These are phyloP conservation scores for Eucera pruinosa DNA, from an alignment of 2,888 invertebrate genomes.

Conservation along the genomic window DNA sequence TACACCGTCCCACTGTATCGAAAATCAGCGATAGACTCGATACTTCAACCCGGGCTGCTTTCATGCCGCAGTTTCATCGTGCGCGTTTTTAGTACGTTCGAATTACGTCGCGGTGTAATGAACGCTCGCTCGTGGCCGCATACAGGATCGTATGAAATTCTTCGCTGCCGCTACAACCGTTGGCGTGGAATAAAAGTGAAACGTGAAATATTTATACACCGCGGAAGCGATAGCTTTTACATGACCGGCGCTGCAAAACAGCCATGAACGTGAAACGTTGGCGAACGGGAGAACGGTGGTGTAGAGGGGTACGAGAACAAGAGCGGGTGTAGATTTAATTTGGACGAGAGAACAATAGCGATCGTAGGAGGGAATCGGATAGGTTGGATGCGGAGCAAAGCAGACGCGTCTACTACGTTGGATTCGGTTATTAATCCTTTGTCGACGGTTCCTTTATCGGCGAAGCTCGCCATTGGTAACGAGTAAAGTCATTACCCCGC, in stretches of 20 bases:
- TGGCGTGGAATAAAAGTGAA: background rate
- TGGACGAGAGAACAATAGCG: no score
- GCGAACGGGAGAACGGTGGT: background rate
- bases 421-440: constrained; percentile 34
- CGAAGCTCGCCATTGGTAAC: background rate
- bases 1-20: no score
- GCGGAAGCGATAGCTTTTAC: background rate
- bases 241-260: background rate
- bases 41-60: no score
- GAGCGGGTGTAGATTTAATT: no score
- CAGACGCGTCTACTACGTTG: no score
- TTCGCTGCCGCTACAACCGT: background rate
- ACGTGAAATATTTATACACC: background rate
- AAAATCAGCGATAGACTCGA: no score
- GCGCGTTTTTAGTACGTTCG: constrained; percentile 9
- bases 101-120: background rate
- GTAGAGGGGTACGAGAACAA: background rate
- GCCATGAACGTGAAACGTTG: background rate
- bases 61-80: no score
- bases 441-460: constrained; percentile 8
- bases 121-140: background rate
- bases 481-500: constrained; percentile 16
- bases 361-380: no score
- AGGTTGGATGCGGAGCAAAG: no score
- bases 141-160: background rate